phyloP scores from a whole-genome alignment of 1,140 invertebrate genomes.

The Sesamia nonagrioides region DNA sequence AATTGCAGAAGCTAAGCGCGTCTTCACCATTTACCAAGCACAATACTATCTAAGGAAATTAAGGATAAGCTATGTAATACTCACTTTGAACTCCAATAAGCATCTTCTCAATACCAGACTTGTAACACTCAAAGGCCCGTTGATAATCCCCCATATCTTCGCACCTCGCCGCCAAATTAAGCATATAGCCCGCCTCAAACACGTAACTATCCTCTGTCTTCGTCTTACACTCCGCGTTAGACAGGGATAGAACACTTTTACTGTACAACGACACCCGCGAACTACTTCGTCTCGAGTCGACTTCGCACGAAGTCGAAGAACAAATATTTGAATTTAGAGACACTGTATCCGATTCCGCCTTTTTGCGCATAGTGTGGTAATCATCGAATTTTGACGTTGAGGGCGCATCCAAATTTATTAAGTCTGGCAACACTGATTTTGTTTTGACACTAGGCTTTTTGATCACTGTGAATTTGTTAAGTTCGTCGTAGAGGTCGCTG shows the following conservation, averaged over 20 bases:
- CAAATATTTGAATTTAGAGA: slow-evolving; percentile 55
- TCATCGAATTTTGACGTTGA: slow-evolving; percentile 77
- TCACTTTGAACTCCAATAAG: slow-evolving; percentile 84
- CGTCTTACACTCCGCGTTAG: slow-evolving; percentile 67
- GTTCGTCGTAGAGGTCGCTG: slow-evolving; percentile 75
- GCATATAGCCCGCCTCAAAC: slow-evolving; percentile 82
- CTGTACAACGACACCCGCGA: slow-evolving; percentile 64
- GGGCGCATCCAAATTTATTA: slow-evolving; percentile 79
- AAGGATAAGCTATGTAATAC: slow-evolving; percentile 55
- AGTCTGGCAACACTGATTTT: slow-evolving; percentile 74
- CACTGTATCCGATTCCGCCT: slow-evolving; percentile 49
- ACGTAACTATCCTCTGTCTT: slow-evolving; percentile 82
- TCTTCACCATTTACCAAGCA: too few species aligned
- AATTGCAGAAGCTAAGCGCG: too few species aligned
- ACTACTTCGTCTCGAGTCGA: slow-evolving; percentile 57
- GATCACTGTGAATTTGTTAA: slow-evolving; percentile 69
- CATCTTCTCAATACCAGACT: slow-evolving; percentile 85
- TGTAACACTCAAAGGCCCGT: slow-evolving; percentile 81
- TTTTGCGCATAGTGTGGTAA: slow-evolving; percentile 69
- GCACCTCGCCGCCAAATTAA: slow-evolving; percentile 77
- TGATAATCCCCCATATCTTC: slow-evolving; percentile 78
- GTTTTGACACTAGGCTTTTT: slow-evolving; percentile 69
- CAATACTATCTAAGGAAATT: too few species aligned
- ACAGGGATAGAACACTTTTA: slow-evolving; percentile 66
- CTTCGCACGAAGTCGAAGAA: slow-evolving; percentile 50